Evolutionary conservation across 2,797 vertebrate species (phyloP), one percentile per base, ranked within the genome.

Genomic region (Danio albolineatus): DNA sequence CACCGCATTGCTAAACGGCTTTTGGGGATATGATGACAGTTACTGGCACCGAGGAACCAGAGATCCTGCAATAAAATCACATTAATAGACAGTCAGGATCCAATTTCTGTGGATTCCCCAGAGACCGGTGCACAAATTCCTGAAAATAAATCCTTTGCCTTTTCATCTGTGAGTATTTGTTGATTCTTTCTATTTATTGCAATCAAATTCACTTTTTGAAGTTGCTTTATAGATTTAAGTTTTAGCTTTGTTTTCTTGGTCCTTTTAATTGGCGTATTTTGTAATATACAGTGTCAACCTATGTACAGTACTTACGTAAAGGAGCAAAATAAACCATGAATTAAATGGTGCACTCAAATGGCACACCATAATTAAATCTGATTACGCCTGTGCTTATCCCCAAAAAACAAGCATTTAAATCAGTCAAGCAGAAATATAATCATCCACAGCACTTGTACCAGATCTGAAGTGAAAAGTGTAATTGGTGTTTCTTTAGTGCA

Each of bases 381-480:
- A 70, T 78, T 51, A 70, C 36, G 21, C 4, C 13, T 69, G 7
- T 46, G 44, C 28, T 51, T 6, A 60, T 56, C 28, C 12, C 7
- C 1, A 12, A 65, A 54, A 76, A 66, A 60, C 75, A 39, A 60
- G 65, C 13, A 60, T 49, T 60, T 69, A 59, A 78, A 78, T 51
- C 54, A 78, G 17, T 76, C 39, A 13, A 66, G 73, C 72, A 74
- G 72, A 74, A 74, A 48, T 49, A 60, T 17, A 60, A 64, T 72
- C 39, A 72, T 77, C 62, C 51, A 57, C 62, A 67, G 51, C 41
- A 21, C 48, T 65, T 16, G 2, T 8, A 56, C 7, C 51, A 16
- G 28, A 57, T 72, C 51, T 57, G 53, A 21, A 72, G 72, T 43
- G 1, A 16, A 72, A 72, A 72, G 39, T 72, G 17, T 72, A n/a